Evolutionary conservation across 2,888 invertebrate genomes (phyloP), one percentile per base, ranked within the genome.

Genomic region (Protodeltote pygarga): DNA sequence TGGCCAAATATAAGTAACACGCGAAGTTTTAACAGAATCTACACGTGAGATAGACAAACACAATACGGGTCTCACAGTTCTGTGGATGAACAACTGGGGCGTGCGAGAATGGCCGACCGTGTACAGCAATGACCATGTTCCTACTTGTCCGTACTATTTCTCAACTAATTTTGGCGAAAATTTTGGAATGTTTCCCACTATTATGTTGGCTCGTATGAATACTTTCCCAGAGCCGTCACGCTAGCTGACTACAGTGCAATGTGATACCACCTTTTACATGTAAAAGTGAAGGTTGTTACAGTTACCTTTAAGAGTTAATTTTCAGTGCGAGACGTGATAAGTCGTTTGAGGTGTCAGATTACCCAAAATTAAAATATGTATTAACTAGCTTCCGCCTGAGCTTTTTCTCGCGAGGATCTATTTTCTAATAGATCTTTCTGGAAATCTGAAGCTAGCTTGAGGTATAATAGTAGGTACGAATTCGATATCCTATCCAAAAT

Each of bases 91-190:
- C 13, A 58, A 37, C 21, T 31, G 13, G 51, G 27, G 3, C 68
- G 51, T 64, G 60, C 16, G 65, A 63, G 23, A 23, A 23, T 3
- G 9, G 21, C n/a, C 8, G 35, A 14, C 24, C 47, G 37, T 38
- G 29, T 48, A 44, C 17, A 17, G 14, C 27, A 11, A 34, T 23
- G 15, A 9, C 29, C 29, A 34, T 40, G 8, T 37, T 24, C 21
- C 14, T 21, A 24, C 15, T 5, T 38, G 5, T 10, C 8, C 11
- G 55, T 25, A 23, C 47, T 21, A 51, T 53, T 58, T 65, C 51
- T 11, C 55, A 55, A 32, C 39, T 10, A 20, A 52, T 62, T 67
- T 47, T 25, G 25, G 53, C 23, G 51, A 61, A 61, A 52, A 40
- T 31, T 51, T 35, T 5, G 16, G 15, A 34, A 20, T 41, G 0